Conservation (phyloP, 1,140 invertebrate genomes). For the Campoletis sonorensis region DNA sequence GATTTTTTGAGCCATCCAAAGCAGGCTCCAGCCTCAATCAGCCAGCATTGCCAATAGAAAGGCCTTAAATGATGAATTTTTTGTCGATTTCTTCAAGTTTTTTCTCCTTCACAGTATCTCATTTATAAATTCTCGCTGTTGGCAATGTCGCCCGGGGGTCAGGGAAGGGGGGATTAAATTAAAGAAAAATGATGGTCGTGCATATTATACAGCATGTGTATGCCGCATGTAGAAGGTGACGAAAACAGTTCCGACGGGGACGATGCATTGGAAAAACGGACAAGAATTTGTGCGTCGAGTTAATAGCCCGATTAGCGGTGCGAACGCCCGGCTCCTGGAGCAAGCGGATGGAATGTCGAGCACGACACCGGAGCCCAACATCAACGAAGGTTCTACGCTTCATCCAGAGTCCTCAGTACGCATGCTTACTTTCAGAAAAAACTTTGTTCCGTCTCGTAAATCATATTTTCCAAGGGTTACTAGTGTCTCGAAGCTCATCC, state of each 20-base stretch:
- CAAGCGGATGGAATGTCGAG: conserved; percentile 70
- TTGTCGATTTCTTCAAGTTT: too few relatives aligned
- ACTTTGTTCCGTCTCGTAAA: conserved; percentile 54
- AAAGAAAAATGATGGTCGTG: conserved; percentile 57
- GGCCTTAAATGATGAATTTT: too few relatives aligned
- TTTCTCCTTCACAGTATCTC: too few relatives aligned
- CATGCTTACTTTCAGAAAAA: conserved; percentile 70
- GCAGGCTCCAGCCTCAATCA: too few relatives aligned
- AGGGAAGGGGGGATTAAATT: neutral
- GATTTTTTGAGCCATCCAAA: too few relatives aligned
- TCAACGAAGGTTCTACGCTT: conserved; percentile 67
- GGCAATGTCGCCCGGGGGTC: too few relatives aligned
- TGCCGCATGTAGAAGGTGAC: conserved; percentile 75
- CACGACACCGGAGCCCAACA: conserved; percentile 67
- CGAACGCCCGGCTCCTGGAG: conserved; percentile 70
- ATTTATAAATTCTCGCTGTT: neutral
- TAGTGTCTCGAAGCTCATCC: too few relatives aligned
- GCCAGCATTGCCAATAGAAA: neutral
- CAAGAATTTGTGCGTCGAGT: conserved; percentile 72
- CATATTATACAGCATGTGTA: conserved; percentile 75
- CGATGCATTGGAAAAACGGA: conserved; percentile 71
- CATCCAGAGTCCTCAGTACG: conserved; percentile 72
- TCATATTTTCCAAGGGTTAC: neutral
- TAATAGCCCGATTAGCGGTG: conserved; percentile 68
- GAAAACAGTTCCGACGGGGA: conserved; percentile 65